Conservation (phyloP, 2,113 vertebrate genomes). For the Corythoichthys intestinalis region DNA sequence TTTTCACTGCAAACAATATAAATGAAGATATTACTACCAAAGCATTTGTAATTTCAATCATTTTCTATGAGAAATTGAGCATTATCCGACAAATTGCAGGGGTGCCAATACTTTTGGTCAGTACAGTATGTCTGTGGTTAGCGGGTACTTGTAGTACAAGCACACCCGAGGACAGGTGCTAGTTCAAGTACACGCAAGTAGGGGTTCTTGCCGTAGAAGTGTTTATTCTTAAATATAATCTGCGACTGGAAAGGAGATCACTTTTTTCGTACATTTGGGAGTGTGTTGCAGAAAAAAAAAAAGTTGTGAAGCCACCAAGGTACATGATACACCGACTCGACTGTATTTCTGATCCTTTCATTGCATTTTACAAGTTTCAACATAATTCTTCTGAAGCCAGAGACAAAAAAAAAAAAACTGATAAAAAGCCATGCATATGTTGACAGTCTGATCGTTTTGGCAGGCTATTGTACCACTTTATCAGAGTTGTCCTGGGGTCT, state of each 20-base stretch:
- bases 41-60: no score
- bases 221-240: neutral
- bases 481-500: no score
- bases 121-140: no score
- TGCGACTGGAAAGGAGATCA: neutral
- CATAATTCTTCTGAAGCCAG: neutral
- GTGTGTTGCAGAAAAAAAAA: neutral
- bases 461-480: neutral
- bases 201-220: no score
- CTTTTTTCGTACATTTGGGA: neutral
- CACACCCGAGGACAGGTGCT: no score
- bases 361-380: neutral
- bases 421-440: neutral
- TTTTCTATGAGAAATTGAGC: no score
- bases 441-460: neutral
- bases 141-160: no score
- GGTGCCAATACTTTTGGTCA: no score
- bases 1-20: no score
- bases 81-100: no score
- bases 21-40: no score
- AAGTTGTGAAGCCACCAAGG: neutral
- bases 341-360: neutral
- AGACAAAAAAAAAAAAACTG: neutral
- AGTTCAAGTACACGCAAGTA: no score
- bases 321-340: neutral